Evolutionary conservation across 2,113 vertebrate species (phyloP).

Genomic region (Nycticorax nycticorax): DNA sequence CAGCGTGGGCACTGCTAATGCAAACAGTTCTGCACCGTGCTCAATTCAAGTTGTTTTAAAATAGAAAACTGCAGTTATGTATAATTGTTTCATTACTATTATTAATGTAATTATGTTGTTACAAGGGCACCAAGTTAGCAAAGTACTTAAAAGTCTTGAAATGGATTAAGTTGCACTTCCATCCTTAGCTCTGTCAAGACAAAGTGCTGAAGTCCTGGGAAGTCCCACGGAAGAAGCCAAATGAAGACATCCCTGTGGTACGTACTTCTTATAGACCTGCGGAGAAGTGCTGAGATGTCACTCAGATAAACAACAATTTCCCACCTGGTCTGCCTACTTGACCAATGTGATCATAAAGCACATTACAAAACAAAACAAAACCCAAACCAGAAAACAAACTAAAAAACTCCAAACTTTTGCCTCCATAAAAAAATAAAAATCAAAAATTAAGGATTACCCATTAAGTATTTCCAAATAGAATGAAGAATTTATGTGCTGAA

Average conservation of each 20-base stretch:
- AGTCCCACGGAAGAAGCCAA: not conserved
- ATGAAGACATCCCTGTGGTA: slow-evolving; percentile 5
- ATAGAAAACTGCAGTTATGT: not conserved
- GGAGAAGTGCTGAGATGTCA: not conserved
- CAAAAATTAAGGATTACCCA: not conserved
- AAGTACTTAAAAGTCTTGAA: not conserved
- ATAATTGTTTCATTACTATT: not conserved
- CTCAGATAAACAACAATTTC: not conserved
- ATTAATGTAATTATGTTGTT: not conserved
- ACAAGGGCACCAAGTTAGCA: not conserved
- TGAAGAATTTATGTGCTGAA: not conserved
- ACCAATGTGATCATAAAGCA: not conserved
- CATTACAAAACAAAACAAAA: not conserved
- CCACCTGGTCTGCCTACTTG: not conserved
- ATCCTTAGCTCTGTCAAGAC: not conserved
- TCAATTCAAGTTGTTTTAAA: not conserved
- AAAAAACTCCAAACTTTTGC: not conserved
- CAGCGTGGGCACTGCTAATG: not conserved
- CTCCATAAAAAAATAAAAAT: not conserved
- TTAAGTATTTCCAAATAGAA: not conserved
- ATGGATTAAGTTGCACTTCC: not conserved
- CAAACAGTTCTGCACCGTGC: not conserved
- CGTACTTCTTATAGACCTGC: not conserved
- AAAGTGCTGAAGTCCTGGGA: not conserved
- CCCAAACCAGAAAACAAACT: not conserved